Base-by-base conservation (phyloP, 2,888 invertebrate species). In the Euclidia mi region DNA sequence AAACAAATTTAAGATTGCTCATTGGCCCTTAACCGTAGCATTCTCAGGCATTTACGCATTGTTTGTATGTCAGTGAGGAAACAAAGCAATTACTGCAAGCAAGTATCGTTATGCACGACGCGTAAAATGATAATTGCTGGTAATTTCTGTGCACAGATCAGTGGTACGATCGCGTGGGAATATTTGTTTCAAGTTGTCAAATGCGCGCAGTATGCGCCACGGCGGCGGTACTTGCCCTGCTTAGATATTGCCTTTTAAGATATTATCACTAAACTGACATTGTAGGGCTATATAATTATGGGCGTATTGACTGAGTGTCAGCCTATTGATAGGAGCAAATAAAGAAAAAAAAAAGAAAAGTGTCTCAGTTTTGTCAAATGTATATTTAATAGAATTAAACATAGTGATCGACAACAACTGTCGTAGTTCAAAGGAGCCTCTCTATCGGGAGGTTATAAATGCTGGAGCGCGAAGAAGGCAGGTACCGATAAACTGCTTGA, bases 81-180 rank as follows among this genome's bases (percentile, higher is more conserved):
- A 76, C 53, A 56, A 62, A 72, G 48, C 56, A 72, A 69, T 66
- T 66, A 63, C 35, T 51, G 35, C 49, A 37, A 38, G 25, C 28
- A 57, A 47, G 35, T 41, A 71, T 62, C 28, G 46, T 25, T 59
- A 59, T 63, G 58, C 61, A 61, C 56, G 59, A 66, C 53, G 56
- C 45, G 44, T 64, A 69, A 66, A 69, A 58, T 76, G 49, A 67
- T 74, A 76, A 76, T 73, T 65, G 70, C 67, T 45, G 31, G 64
- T 56, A 58, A 70, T 70, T 62, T 57, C 46, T 56, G 40, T 44
- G 55, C 20, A 3, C 41, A 49, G 48, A 28, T 11, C 32, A 45
- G 11, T 14, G 18, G 32, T 46, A 38, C 41, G 6, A 52, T 29
- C 32, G 60, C 72, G 73, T 73, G 73, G 76, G 76, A 73, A 73